Evolutionary conservation across 1,140 invertebrate genomes (phyloP).

Genomic region (Cherax quadricarinatus): DNA sequence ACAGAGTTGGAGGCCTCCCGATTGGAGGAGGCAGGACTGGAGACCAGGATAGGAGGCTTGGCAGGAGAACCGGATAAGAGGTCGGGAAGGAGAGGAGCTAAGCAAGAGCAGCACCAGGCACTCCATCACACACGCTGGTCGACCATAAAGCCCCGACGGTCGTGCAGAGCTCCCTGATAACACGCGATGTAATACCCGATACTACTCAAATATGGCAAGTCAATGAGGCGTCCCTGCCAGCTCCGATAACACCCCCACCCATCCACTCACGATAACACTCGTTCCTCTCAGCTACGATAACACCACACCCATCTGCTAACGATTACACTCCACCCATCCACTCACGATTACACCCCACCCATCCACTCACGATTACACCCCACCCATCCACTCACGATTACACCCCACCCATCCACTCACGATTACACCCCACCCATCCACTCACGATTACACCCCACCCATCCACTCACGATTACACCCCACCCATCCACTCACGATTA

Average conservation of each 20-base stretch:
- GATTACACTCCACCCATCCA: not conserved
- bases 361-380: too few species aligned
- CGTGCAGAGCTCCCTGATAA: not conserved
- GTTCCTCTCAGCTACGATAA: too few species aligned
- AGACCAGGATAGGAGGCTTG: not conserved
- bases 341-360: too few species aligned
- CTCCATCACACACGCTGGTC: slow-evolving; percentile 13
- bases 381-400: too few species aligned
- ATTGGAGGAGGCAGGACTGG: not conserved
- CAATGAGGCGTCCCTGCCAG: slow-evolving; percentile 25
- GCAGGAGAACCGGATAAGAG: not conserved
- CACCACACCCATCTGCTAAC: not conserved
- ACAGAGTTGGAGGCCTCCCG: not conserved
- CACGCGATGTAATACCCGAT: slow-evolving; percentile 45
- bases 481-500: too few species aligned
- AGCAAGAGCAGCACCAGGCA: not conserved
- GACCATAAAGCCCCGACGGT: slow-evolving; percentile 26
- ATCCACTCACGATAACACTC: slow-evolving; percentile 21
- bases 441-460: too few species aligned
- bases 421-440: too few species aligned
- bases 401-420: too few species aligned
- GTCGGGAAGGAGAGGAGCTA: not conserved
- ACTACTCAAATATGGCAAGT: slow-evolving; percentile 26
- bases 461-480: too few species aligned
- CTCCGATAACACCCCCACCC: slow-evolving; percentile 26